Base-by-base conservation (phyloP, 1,140 invertebrate genomes). In the Leptinotarsa texana region DNA sequence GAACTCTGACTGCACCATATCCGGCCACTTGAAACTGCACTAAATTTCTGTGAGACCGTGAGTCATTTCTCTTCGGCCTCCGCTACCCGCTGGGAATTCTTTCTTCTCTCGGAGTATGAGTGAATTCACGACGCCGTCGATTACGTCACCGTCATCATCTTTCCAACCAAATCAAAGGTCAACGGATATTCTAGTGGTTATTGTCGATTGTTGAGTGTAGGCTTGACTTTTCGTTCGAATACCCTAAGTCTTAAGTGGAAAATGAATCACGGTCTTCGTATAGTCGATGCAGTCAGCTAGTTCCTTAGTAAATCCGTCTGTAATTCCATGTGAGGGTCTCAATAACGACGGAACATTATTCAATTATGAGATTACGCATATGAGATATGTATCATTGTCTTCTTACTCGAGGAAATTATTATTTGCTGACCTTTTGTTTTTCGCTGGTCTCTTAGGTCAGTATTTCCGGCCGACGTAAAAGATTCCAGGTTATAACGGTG, bases 111-210 rank as follows among this genome's bases (percentile, higher is more conserved):
- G 1, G 51, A 15, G 51, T 15, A 57, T 57, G 17, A 42, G 33
- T 42, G 33, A 42, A 42, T 42, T 42, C 33, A 57, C 51, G 51
- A 5, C 51, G 13, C n/a, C 51, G 51, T 57, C 51, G 51, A 57
- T 18, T 6, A 57, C 15, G n/a, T 57, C 51, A 42, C 33, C 8
- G 8, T 42, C 33, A 11, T 57, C 51, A 18, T 57, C 51, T 57
- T 57, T 57, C 4, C n/a, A 17, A 17, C n/a, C 13, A 17, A 5
- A 18, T 57, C 51, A 57, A 57, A 57, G 51, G 51, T 18, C 51
- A 57, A 57, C 51, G 51, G 51, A 57, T 57, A 18, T 57, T 57
- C 51, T 17, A 57, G 51, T 57, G 51, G 51, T 57, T 57, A 57
- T 18, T 57, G 51, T 57, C n/a, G n/a, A 17, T 15, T 17, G 51